Evolutionary conservation across 2,888 invertebrate species (phyloP).

Genomic region (Dasysyrphus albostriatus): DNA sequence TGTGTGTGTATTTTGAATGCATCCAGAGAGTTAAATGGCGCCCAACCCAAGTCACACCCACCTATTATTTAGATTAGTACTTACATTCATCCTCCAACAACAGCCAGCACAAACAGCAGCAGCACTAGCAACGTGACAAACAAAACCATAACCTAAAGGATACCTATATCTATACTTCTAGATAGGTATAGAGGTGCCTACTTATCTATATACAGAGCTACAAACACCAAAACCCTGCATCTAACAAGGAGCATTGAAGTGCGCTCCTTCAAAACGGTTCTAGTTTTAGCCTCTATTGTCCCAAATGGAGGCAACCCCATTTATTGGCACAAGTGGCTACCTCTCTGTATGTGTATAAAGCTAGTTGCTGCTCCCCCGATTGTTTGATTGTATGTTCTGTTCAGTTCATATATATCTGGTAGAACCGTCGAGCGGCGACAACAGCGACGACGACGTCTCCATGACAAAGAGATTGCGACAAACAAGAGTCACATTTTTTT

Average conservation of each 20-base stretch:
- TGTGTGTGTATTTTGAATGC: constrained; percentile 43
- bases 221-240: constrained; percentile 13
- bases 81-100: constrained; percentile 73
- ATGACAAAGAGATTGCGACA: constrained; percentile 73
- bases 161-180: constrained; percentile 20
- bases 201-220: not conserved
- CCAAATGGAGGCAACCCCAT: constrained; percentile 73
- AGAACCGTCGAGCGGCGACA: constrained; percentile 30
- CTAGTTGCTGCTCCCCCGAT: constrained; percentile 20
- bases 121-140: constrained; percentile 33
- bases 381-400: constrained; percentile 33
- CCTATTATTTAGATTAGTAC: constrained; percentile 76
- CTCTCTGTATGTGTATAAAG: constrained; percentile 23
- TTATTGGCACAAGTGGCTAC: constrained; percentile 62
- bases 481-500: constrained; percentile 71
- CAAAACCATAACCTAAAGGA: constrained; percentile 37
- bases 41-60: constrained; percentile 76
- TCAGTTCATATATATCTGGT: constrained; percentile 18
- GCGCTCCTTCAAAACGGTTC: constrained; percentile 67
- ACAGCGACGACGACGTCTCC: constrained; percentile 58
- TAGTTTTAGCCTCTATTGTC: constrained; percentile 75
- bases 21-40: constrained; percentile 65
- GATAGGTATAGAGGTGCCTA: constrained; percentile 2
- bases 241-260: constrained; percentile 57
- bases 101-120: constrained; percentile 41